These are phyloP conservation scores for Callipepla californica DNA, from an alignment of 2,113 vertebrate species.

Conservation along the genomic window DNA sequence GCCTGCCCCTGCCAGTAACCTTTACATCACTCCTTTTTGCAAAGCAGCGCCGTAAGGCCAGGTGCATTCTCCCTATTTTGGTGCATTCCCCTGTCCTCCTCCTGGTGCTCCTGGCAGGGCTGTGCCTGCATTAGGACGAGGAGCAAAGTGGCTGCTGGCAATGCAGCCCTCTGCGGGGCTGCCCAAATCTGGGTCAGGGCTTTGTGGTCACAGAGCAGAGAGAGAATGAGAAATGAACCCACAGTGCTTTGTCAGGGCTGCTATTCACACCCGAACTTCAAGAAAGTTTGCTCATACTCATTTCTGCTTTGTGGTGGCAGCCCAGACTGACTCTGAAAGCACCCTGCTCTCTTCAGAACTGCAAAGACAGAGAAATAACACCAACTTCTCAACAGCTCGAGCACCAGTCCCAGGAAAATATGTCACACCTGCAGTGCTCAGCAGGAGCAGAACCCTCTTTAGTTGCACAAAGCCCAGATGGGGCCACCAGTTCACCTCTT, in stretches of 20 bases:
- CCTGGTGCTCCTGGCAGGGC: background rate
- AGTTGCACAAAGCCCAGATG: background rate
- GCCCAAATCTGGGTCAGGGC: background rate
- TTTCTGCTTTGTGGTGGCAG: background rate
- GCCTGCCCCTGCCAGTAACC: background rate
- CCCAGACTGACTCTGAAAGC: background rate
- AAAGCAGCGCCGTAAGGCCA: background rate
- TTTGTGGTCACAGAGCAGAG: background rate
- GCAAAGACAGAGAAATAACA: background rate
- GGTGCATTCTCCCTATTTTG: too few relatives aligned
- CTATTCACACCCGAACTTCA: background rate
- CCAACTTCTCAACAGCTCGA: background rate
- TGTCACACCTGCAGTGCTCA: background rate
- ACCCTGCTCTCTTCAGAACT: accelerated
- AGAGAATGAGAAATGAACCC: background rate
- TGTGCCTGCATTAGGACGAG: background rate
- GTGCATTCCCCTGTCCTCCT: background rate
- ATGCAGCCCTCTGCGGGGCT: background rate
- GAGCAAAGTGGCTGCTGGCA: background rate
- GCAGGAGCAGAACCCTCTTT: background rate
- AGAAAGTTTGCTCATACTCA: accelerated
- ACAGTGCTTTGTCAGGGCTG: background rate
- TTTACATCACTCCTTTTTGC: background rate
- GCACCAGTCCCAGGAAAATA: background rate
- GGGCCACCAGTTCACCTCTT: too few relatives aligned